Evolutionary conservation across 2,113 vertebrate species (phyloP).

Genomic region (Todiramphus chloris): DNA sequence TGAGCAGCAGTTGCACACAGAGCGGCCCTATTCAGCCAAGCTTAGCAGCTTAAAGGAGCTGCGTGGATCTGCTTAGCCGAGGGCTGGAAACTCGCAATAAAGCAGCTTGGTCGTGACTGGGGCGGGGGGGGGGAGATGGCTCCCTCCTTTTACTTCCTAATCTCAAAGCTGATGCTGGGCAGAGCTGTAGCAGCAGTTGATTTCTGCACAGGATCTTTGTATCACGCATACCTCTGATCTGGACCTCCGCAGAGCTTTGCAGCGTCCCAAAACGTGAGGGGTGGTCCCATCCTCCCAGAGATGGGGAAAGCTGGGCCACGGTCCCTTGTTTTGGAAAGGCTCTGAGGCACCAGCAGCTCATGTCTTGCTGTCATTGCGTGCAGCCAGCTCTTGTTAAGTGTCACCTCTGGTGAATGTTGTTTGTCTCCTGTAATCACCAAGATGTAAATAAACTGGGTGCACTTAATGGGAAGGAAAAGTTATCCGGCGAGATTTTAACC

Average conservation of each 20-base stretch:
- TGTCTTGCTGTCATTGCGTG: background rate
- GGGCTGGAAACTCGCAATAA: background rate
- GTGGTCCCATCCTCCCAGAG: background rate
- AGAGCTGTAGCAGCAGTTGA: background rate
- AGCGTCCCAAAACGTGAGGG: background rate
- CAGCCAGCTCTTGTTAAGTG: background rate
- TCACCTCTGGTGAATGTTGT: background rate
- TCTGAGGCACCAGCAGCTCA: background rate
- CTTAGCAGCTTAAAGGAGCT: slow-evolving; percentile 19
- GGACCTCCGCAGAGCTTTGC: background rate
- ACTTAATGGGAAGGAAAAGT: background rate
- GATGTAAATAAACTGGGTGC: slow-evolving; percentile 21
- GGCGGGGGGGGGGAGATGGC: background rate
- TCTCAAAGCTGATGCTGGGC: background rate
- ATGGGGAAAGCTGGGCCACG: background rate
- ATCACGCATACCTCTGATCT: background rate
- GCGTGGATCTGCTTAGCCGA: background rate
- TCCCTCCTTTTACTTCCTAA: background rate
- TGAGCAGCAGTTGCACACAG: background rate
- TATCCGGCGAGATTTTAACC: background rate
- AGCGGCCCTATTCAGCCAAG: background rate
- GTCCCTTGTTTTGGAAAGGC: background rate
- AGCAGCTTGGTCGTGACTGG: background rate
- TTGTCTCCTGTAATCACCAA: background rate
- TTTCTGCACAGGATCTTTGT: background rate